phyloP scores from a whole-genome alignment of 2,113 vertebrate species.

The Nycticebus coucang region DNA sequence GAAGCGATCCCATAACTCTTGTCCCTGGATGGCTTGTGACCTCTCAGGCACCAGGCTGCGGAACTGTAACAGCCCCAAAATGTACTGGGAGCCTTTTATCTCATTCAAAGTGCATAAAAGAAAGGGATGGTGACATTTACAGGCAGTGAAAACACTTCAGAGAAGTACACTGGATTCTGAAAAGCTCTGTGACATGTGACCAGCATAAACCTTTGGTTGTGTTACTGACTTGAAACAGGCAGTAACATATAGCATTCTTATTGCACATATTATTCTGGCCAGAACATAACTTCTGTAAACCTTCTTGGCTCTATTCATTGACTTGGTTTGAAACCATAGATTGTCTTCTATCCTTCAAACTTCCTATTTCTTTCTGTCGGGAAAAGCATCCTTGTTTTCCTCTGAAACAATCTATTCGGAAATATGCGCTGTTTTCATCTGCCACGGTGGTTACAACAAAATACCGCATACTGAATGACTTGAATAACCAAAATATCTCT shows the following conservation, averaged over 20 bases:
- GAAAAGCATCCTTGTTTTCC: neutral
- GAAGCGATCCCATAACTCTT: neutral
- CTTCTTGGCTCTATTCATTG: neutral
- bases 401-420: neutral
- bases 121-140: neutral
- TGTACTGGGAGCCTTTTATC: neutral
- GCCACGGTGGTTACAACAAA: neutral
- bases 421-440: neutral
- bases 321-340: slow-evolving; percentile 20
- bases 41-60: neutral
- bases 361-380: neutral
- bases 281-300: neutral
- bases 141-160: neutral
- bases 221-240: neutral
- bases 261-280: neutral
- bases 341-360: neutral
- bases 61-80: neutral
- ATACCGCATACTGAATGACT: neutral
- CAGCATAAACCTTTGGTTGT: neutral
- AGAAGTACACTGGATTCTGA: neutral
- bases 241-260: neutral
- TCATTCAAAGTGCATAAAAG: neutral
- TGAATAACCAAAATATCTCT: neutral
- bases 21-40: neutral
- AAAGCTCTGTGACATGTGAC: neutral